Conservation (phyloP, 53 echinoderm and acorn worm genomes). For the Holothuria scabra region DNA sequence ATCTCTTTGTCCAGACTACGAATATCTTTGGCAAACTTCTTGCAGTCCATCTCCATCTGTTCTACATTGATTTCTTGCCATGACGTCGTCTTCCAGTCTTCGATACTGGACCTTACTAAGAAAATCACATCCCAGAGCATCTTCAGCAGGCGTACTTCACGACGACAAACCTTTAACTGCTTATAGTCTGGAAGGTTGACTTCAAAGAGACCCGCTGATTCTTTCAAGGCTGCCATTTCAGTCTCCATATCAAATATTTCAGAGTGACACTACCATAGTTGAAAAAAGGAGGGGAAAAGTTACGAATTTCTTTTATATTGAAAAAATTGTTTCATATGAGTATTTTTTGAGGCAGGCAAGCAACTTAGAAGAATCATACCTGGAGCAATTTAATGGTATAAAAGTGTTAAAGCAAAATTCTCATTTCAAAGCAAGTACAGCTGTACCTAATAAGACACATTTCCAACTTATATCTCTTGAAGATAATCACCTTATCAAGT, state of each 20-base stretch:
- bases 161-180: slow-evolving; percentile 92
- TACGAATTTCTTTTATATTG: not conserved
- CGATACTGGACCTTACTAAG: slow-evolving; percentile 83
- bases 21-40: slow-evolving; percentile 99
- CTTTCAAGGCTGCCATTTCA: slow-evolving; percentile 81
- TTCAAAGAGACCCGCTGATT: slow-evolving; percentile 93
- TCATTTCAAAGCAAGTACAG: no score
- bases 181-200: slow-evolving; percentile 95
- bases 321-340: not conserved
- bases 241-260: slow-evolving; percentile 87
- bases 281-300: not conserved
- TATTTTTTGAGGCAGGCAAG: not conserved
- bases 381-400: no score
- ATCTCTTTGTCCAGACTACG: slow-evolving; percentile 96
- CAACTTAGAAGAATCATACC: no score
- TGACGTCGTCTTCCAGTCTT: slow-evolving; percentile 96
- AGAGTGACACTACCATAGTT: slow-evolving; percentile 67
- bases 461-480: no score
- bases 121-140: slow-evolving; percentile 92
- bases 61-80: slow-evolving; percentile 99
- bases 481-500: slow-evolving; percentile 70
- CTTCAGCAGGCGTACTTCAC: slow-evolving; percentile 89
- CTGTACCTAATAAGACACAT: no score
- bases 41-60: slow-evolving; percentile 99
- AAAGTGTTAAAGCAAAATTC: no score